phyloP scores from a whole-genome alignment of 2,888 invertebrate species.

The Cephus sareptanus region DNA sequence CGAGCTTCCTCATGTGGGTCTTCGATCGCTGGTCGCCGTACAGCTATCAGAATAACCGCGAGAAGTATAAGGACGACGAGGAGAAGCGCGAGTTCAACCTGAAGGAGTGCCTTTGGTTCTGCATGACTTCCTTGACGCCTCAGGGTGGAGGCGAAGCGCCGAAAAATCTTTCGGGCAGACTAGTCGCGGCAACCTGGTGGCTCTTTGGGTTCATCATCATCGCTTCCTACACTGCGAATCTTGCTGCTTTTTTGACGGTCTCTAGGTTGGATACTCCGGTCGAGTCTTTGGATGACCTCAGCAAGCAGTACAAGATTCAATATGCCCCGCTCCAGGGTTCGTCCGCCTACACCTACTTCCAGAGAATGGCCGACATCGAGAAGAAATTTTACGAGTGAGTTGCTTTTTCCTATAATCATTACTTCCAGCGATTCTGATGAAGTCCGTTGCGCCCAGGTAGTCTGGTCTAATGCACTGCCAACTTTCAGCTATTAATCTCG shows the following conservation, averaged over 20 bases:
- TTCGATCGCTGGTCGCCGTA: slow-evolving; percentile 98
- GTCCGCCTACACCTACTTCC: slow-evolving; percentile 92
- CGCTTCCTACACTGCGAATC: slow-evolving; percentile 97
- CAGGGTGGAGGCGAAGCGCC: slow-evolving; percentile 96
- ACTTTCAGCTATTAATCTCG: not conserved
- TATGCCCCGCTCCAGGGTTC: slow-evolving; percentile 93
- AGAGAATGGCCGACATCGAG: slow-evolving; percentile 96
- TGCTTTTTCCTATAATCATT: not conserved
- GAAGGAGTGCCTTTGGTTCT: slow-evolving; percentile 98
- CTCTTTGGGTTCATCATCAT: slow-evolving; percentile 98
- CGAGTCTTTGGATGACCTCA: slow-evolving; percentile 92
- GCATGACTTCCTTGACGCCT: slow-evolving; percentile 97
- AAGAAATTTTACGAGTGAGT: slow-evolving; percentile 92
- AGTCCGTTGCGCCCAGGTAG: not conserved
- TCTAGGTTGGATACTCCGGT: slow-evolving; percentile 93
- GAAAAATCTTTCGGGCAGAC: slow-evolving; percentile 92
- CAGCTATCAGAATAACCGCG: slow-evolving; percentile 94
- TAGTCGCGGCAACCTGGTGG: slow-evolving; percentile 99
- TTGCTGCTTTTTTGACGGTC: slow-evolving; percentile 96
- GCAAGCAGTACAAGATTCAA: slow-evolving; percentile 95
- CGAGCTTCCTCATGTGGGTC: slow-evolving; percentile 93
- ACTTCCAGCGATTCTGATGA: not conserved
- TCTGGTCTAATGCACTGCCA: not conserved
- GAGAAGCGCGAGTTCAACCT: slow-evolving; percentile 94
- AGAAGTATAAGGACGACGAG: slow-evolving; percentile 92